Conservation (phyloP, 2,797 vertebrate species). For the Platalea minor region DNA sequence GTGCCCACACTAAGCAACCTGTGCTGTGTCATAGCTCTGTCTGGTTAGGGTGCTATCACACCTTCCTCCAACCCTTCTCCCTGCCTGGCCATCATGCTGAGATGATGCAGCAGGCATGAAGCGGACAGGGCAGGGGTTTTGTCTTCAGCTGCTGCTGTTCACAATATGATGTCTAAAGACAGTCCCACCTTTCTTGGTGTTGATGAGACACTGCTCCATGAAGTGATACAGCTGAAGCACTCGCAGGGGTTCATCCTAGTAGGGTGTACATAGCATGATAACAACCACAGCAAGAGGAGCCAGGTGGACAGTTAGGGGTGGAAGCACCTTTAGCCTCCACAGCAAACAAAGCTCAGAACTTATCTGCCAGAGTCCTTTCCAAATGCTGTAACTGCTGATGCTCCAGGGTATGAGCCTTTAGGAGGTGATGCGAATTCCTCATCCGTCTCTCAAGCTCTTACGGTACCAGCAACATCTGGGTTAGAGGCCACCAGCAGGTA, state of each 20-base stretch:
- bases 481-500: neutral
- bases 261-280: neutral
- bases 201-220: neutral
- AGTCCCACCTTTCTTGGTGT: neutral
- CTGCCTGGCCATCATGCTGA: neutral
- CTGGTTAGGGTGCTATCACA: neutral
- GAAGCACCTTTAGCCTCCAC: neutral
- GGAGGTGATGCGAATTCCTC: neutral
- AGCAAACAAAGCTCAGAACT: neutral
- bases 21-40: neutral
- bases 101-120: neutral
- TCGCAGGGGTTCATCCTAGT: fast-evolving
- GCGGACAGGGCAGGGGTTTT: neutral
- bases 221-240: neutral
- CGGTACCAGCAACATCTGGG: neutral
- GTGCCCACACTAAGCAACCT: neutral
- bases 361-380: neutral
- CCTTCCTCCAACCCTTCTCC: neutral
- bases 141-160: neutral
- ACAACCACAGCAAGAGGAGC: neutral
- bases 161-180: neutral
- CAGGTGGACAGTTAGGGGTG: neutral
- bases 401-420: neutral
- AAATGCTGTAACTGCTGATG: neutral
- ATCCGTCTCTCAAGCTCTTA: neutral